These are phyloP conservation scores for Pachypeltis micranthus DNA, from an alignment of 1,140 invertebrate genomes.

Conservation along the genomic window DNA sequence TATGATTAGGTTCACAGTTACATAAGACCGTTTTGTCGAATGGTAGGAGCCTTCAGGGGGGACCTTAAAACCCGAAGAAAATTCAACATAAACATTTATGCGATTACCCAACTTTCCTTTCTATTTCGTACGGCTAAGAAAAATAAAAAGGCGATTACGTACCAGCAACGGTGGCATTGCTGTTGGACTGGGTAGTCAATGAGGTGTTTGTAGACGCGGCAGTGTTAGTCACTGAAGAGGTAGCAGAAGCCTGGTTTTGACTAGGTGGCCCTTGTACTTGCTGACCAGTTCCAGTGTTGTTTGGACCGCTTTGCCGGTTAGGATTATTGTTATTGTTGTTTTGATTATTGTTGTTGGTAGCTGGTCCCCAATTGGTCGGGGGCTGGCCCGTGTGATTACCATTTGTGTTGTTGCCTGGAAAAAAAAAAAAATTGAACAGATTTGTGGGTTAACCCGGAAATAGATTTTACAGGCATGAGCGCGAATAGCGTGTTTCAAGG, in stretches of 20 bases:
- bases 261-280: slow-evolving; percentile 26
- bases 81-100: too few relatives aligned
- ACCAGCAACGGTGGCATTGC: not conserved
- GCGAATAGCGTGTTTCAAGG: too few relatives aligned
- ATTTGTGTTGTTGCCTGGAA: slow-evolving; percentile 7
- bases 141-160: too few relatives aligned
- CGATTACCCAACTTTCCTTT: too few relatives aligned
- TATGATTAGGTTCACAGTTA: too few relatives aligned
- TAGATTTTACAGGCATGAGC: too few relatives aligned
- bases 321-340: slow-evolving; percentile 32
- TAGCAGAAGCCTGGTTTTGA: slow-evolving; percentile 22
- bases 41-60: too few relatives aligned
- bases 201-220: slow-evolving; percentile 4
- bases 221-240: slow-evolving; percentile 16
- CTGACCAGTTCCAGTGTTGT: slow-evolving; percentile 12
- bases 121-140: too few relatives aligned
- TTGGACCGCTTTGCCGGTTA: slow-evolving; percentile 4
- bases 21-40: too few relatives aligned
- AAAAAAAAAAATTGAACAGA: too few relatives aligned
- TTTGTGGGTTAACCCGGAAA: too few relatives aligned
- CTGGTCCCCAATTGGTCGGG: slow-evolving; percentile 1
- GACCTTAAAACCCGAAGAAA: too few relatives aligned
- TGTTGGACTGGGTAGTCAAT: slow-evolving; percentile 14
- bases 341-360: slow-evolving; percentile 19
- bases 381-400: not conserved